A percentile compares a stretch with the other conserved stretches of the same genome.
Conservation (phyloP, 2,797 vertebrate species). For the Pseudopleuronectes americanus region DNA sequence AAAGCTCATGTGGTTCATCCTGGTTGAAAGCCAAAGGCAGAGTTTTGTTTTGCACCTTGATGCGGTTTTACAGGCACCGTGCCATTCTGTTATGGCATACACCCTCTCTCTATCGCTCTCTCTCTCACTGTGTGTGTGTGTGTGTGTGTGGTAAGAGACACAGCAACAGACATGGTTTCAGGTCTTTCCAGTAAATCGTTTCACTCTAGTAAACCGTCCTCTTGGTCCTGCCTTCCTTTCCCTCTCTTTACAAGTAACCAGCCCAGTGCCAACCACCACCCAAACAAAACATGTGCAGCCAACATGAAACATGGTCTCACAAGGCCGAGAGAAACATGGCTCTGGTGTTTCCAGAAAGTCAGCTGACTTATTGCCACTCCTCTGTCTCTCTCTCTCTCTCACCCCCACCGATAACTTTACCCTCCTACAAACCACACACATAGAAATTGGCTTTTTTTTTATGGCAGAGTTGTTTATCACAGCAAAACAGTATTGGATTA, state of each 20-base stretch:
- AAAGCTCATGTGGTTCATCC: not conserved
- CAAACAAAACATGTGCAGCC: not conserved
- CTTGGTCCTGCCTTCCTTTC: not conserved
- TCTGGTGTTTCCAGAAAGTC: conserved; percentile 37
- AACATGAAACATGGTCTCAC: not conserved
- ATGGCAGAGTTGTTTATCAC: not conserved
- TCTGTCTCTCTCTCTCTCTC: not conserved
- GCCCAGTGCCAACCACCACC: too few species aligned
- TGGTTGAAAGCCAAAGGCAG: not conserved
- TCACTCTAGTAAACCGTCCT: conserved; percentile 6
- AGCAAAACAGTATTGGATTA: not conserved
- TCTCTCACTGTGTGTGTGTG: not conserved
- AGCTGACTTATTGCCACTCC: conserved; percentile 38
- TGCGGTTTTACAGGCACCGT: not conserved
- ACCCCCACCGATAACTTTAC: too few species aligned
- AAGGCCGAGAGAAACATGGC: not conserved
- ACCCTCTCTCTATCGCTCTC: not conserved
- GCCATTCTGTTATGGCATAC: not conserved
- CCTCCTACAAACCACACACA: not conserved
- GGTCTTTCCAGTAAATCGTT: conserved; percentile 51
- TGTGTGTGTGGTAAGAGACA: not conserved
- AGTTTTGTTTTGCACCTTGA: not conserved
- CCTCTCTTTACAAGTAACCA: not conserved
- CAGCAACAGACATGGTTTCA: not conserved
- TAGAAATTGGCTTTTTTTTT: not conserved